Evolutionary conservation across 2,888 invertebrate genomes (phyloP).

Genomic region (Tachina lurida): DNA sequence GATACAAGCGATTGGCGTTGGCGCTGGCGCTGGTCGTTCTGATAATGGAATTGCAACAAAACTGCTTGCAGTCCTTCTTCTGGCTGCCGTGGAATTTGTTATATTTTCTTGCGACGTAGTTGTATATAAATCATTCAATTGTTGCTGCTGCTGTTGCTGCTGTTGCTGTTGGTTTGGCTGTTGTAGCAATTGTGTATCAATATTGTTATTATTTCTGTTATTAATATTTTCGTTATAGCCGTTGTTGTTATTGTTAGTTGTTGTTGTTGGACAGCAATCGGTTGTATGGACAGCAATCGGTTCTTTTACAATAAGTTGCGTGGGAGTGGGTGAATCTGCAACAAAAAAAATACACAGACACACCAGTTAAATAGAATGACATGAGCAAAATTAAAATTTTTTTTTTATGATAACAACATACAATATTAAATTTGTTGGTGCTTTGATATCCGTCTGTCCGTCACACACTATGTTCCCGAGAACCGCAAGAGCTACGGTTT

Average conservation of each 20-base stretch:
- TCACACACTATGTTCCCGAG: too few species aligned
- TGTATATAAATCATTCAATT: conserved; percentile 27
- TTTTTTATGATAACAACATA: not conserved
- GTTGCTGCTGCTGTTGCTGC: conserved; percentile 26
- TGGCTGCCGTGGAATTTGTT: conserved; percentile 14
- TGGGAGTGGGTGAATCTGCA: conserved; percentile 38
- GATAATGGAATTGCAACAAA: conserved; percentile 64
- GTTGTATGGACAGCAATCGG: conserved; percentile 28
- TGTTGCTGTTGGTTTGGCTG: conserved; percentile 59
- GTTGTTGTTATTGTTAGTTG: conserved; percentile 4
- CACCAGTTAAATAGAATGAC: not conserved
- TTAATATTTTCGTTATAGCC: conserved; percentile 47
- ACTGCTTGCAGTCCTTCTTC: conserved; percentile 42
- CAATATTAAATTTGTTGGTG: too few species aligned
- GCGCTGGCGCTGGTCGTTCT: conserved; percentile 51
- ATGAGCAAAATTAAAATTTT: not conserved
- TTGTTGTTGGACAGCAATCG: conserved; percentile 34
- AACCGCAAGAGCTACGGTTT: too few species aligned
- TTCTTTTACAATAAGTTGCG: conserved; percentile 24
- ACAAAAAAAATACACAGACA: not conserved
- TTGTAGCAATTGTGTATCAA: conserved; percentile 73
- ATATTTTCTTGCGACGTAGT: conserved; percentile 31
- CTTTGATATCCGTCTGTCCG: too few species aligned
- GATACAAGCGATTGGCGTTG: conserved; percentile 50
- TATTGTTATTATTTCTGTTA: conserved; percentile 51